These are phyloP conservation scores for Sphenodon punctatus DNA, from an alignment of 2,797 vertebrate genomes.

Conservation along the genomic window DNA sequence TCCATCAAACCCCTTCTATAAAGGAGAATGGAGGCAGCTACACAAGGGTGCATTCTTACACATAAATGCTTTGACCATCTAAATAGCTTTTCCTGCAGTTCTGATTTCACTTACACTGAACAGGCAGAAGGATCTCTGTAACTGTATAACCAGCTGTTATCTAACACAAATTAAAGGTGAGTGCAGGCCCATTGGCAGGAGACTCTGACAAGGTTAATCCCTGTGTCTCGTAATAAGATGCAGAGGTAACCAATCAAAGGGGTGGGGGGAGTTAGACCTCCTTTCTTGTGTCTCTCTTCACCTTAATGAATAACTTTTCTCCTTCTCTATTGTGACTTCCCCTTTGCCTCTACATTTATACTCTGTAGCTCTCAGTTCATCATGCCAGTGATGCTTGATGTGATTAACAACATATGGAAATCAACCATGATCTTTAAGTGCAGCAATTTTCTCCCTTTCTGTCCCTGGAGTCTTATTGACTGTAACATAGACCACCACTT, in stretches of 20 bases:
- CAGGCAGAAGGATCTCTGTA: background rate
- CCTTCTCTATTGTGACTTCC: background rate
- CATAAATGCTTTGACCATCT: fast-evolving
- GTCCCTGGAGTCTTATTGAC: slow-evolving; percentile 19
- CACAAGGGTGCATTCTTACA: background rate
- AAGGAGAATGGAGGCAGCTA: fast-evolving
- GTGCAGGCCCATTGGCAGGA: background rate
- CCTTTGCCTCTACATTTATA: slow-evolving; percentile 1
- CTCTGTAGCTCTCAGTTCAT: slow-evolving; percentile 3
- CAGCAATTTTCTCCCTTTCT: slow-evolving; percentile 3
- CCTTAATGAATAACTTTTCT: background rate
- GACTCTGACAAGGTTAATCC: background rate
- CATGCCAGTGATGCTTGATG: background rate
- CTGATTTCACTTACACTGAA: background rate
- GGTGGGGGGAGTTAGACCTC: background rate
- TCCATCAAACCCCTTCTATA: fast-evolving
- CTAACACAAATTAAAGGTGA: background rate
- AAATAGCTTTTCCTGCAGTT: background rate
- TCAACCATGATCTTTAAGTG: background rate
- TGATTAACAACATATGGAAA: slow-evolving; percentile 44
- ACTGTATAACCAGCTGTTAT: background rate
- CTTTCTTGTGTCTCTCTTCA: background rate
- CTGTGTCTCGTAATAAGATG: background rate
- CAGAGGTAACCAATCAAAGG: background rate
- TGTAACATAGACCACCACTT: slow-evolving; percentile 7